Evolutionary conservation across 1,140 invertebrate genomes (phyloP).

Genomic region (Cylas formicarius): DNA sequence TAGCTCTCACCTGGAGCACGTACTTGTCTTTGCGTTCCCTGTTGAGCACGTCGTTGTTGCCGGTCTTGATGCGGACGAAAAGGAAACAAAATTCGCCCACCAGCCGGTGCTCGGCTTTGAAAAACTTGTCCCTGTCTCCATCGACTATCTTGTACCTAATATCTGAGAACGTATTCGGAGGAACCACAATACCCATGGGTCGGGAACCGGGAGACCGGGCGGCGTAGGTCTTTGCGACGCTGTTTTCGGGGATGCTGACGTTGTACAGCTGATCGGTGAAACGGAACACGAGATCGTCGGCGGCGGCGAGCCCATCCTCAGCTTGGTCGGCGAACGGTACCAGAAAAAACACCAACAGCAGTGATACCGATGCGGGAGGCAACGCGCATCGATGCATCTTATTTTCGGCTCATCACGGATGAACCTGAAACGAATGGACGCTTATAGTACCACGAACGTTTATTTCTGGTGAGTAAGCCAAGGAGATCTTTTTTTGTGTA

Average conservation of each 20-base stretch:
- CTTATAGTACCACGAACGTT: slow-evolving; percentile 9
- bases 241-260: slow-evolving; percentile 86
- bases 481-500: background rate
- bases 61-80: slow-evolving; percentile 75
- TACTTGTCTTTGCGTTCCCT: slow-evolving; percentile 83
- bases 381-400: slow-evolving; percentile 35
- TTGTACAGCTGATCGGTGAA: slow-evolving; percentile 79
- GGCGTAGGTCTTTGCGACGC: slow-evolving; percentile 75
- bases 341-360: slow-evolving; percentile 36
- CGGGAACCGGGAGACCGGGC: slow-evolving; percentile 49
- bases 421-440: slow-evolving; percentile 35
- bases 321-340: slow-evolving; percentile 25
- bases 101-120: slow-evolving; percentile 79
- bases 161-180: slow-evolving; percentile 43
- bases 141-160: slow-evolving; percentile 71
- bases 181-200: slow-evolving; percentile 47
- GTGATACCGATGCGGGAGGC: slow-evolving; percentile 27
- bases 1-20: slow-evolving; percentile 71
- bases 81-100: slow-evolving; percentile 94
- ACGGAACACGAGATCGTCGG: slow-evolving; percentile 42
- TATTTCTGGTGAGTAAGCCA: background rate
- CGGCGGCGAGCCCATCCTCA: slow-evolving; percentile 25
- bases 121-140: slow-evolving; percentile 83
- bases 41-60: slow-evolving; percentile 78
- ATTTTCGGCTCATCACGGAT: slow-evolving; percentile 37